Evolutionary conservation across 2,113 vertebrate genomes (phyloP), one percentile per base, ranked within the genome.

Genomic region (Otis tarda): DNA sequence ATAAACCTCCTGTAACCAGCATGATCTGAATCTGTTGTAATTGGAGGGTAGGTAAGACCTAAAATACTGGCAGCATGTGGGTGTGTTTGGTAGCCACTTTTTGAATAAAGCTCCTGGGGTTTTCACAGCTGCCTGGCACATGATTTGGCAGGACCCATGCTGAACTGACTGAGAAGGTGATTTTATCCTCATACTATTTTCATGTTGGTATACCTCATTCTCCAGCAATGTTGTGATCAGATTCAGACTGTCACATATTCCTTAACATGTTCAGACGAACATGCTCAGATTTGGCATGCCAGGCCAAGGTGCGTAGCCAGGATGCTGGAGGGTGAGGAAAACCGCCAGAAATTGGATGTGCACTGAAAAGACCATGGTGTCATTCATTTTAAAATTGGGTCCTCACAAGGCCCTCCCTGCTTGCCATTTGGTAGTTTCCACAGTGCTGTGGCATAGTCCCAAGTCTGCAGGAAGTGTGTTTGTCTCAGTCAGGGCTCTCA

Each of bases 131-230:
- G 65, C 86, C 57, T 92, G 89, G 80, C 65, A 91, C 41, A 47
- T 15, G 23, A 0, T 91, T 89, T 92, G 89, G 83, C 89, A 94
- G 71, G 68, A 80, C 41, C 33, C 14, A 8, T 85, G 77, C 69
- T 64, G 50, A 92, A 69, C 53, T 94, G 90, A 71, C 68, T 84
- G 88, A 82, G 76, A 90, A 90, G 88, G 86, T 96, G 95, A 97
- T 94, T 92, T 96, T 96, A 96, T 70, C 45, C n/a, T 90, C 14
- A 17, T 56, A 87, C 80, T 94, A 95, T 97, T 89, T 91, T 91
- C 0, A 7, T 68, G 92, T 95, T 82, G 95, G 76, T 73, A 53
- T 84, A 91, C 83, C 70, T 96, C 94, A 95, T 95, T 89, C 77
- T 91, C 31, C 70, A 92, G 83, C 65, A 71, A 94, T 92, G 94